Base-by-base conservation (phyloP, 2,888 invertebrate species). In the Ornithoptera priamus region DNA sequence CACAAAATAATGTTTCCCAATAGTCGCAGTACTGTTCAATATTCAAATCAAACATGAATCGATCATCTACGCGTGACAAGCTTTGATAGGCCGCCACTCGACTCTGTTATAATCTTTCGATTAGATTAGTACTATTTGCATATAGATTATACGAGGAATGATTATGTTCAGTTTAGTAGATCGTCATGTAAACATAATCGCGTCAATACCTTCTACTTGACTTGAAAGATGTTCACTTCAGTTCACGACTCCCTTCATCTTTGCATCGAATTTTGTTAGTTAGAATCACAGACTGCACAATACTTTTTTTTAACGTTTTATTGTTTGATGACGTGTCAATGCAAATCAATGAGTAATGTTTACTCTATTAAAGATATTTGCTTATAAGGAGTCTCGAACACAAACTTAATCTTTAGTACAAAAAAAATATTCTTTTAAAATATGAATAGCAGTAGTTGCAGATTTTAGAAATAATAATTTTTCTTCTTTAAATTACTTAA, bases 11-110 rank as follows among this genome's bases (percentile, higher is more conserved):
- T 67, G n/a, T 62, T 57, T 62, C 24, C 30, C 8, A 59, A 66
- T 59, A 61, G 24, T 8, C 53, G n/a, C 6, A 24, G 58, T 30
- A 64, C 42, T 61, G 57, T 70, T 67, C 36, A 67, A 64, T 67
- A 61, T 64, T 57, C 50, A 61, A 60, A 67, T 67, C 70, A 70
- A 70, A 67, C 56, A 67, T 20, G 60, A 66, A 67, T 70, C 64
- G 67, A 70, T 70, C 64, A 70, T 30, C 39, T 36, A 60, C 57
- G 12, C 50, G 53, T 57, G 70, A 64, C 67, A 70, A 60, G 60
- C 61, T 64, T 22, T 67, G 61, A 64, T 64, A 61, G 60, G 30
- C 15, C 39, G 22, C 8, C 56, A 63, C 64, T 67, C 42, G 59
- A 57, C 20, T 60, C 60, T 0, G 53, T 17, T 42, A 50, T 67